Base-by-base conservation (phyloP, 2,888 invertebrate genomes). In the Ectemnius continuus region DNA sequence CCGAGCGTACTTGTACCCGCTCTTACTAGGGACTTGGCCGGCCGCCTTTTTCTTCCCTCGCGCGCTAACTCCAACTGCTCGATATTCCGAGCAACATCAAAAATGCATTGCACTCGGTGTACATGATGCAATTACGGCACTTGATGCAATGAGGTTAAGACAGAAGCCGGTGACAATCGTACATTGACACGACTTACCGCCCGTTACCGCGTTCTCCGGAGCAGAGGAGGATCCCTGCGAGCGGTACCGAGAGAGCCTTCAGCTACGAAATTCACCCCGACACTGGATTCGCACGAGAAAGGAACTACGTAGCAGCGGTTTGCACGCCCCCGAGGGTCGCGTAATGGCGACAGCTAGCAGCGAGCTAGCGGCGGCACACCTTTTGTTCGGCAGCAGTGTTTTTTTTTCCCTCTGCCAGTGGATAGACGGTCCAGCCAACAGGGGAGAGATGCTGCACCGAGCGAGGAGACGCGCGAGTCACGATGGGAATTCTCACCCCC, bases 291-390 rank as follows among this genome's bases (percentile, higher is more conserved):
- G 23, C 47, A 28, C 36, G 16, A n/a, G 47, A 61, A 60, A 56
- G 4, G 57, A 64, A 69, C 66, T 63, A 58, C 62, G 63, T 61
- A 70, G 65, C 66, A 62, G 64, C 52, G 56, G 61, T 62, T 46
- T 23, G 67, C n/a, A 70, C 76, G 65, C 63, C 67, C 74, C 67
- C 52, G 56, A 47, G 52, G 67, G 14, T 63, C 63, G 63, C 67
- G 74, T 72, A 78, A 78, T 78, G 78, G 78, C 78, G 69, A 78
- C 78, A 60, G 18, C 47, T 64, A 70, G 48, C 45, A 67, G 75
- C 69, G 36, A 67, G 47, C 36, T 36, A 8, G 1, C 28, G 62
- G 69, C 61, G 63, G 66, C 77, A 63, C 77, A 76, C 72, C 71
- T 71, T 67, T 67, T 62, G 36, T 45, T n/a, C 52, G 20, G 16